These are phyloP conservation scores for Polyodon spathula DNA, from an alignment of 2,113 vertebrate species.

Conservation along the genomic window DNA sequence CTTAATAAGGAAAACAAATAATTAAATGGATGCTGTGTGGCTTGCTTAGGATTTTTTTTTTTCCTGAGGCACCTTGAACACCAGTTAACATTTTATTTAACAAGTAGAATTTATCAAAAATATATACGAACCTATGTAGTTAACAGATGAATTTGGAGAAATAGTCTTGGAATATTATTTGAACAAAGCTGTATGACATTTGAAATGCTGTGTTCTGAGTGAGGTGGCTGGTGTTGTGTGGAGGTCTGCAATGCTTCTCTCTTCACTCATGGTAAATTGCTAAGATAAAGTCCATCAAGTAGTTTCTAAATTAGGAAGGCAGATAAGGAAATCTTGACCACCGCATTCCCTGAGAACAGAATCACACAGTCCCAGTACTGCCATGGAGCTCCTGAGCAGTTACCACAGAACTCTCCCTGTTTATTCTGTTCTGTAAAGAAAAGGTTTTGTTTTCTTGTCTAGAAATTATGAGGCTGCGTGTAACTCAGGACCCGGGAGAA, in stretches of 20 bases:
- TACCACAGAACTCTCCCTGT: not conserved
- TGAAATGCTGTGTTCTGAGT: constrained; percentile 31
- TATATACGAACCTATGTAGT: no score
- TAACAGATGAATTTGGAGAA: no score
- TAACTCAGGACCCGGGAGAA: constrained; percentile 32
- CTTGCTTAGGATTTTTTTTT: no score
- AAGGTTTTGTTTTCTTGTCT: not conserved
- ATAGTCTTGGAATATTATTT: no score
- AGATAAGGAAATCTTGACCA: constrained; percentile 37
- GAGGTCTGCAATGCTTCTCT: constrained; percentile 34
- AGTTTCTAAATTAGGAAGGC: constrained; percentile 53
- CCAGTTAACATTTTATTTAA: no score
- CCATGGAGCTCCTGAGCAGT: constrained; percentile 20
- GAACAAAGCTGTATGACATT: not conserved
- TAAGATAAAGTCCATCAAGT: constrained; percentile 62
- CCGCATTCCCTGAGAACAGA: constrained; percentile 13
- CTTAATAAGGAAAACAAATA: no score
- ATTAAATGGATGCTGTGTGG: no score
- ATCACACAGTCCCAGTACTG: no score
- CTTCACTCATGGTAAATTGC: constrained; percentile 39
- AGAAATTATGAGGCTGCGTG: constrained; percentile 41
- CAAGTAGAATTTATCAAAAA: no score
- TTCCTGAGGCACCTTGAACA: no score
- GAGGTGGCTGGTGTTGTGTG: constrained; percentile 24
- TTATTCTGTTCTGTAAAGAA: not conserved